Evolutionary conservation across 2,113 vertebrate species (phyloP), one percentile per base, ranked within the genome.

Genomic region (Lagopus leucura): DNA sequence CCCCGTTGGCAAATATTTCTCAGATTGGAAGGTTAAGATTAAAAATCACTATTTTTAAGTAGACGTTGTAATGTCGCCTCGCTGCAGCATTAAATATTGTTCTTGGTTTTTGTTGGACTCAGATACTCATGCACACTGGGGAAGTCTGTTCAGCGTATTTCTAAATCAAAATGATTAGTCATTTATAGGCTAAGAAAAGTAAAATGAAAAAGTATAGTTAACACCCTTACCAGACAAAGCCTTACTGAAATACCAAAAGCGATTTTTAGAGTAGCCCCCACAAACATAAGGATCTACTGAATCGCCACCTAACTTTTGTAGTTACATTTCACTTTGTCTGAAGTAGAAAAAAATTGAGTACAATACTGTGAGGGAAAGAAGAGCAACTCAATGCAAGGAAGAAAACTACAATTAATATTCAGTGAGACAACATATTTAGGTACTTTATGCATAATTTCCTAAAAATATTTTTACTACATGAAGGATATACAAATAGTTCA

Each of bases 1-100:
- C 94, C 67, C 47, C 66, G 86, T 96, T 92, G 95, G 96, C 97
- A 97, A 98, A 97, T 97, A 97, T 95, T 96, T 94, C 93, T 93
- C 67, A 63, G 81, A 93, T 76, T 24, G 48, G 89, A 88, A 77
- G 85, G 55, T 81, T 94, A 85, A 79, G 93, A 90, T 77, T 93
- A 86, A 94, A 94, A 98, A 96, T 96, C 85, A 72, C 55, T 90
- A 32, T 73, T 93, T 97, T 95, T 94, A 92, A 47, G 58, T 74
- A 92, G 75, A 87, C 78, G 90, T 91, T 65, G 30, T 75, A 88
- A 94, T 93, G 85, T 82, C 13, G 34, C 54, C 74, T 88, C 65
- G 84, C 18, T n/a, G 40, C 27, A 72, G 75, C 61, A 45, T 89
- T 84, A 86, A 88, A 92, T 86, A 55, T 87, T 75, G 28, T 13